These are phyloP conservation scores for Ispidina lecontei DNA, from an alignment of 2,797 vertebrate genomes.

Conservation along the genomic window DNA sequence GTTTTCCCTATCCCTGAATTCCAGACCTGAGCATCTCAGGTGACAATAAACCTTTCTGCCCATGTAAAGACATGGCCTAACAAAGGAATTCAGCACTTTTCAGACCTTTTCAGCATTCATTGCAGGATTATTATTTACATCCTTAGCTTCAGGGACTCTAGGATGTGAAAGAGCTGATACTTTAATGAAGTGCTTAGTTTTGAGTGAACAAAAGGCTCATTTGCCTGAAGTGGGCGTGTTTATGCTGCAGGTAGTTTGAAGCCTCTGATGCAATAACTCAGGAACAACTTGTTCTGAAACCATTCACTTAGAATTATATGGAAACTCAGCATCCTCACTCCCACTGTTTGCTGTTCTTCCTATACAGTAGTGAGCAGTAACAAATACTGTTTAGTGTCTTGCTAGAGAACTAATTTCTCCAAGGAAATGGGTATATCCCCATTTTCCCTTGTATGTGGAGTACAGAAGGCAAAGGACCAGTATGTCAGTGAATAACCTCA, in stretches of 20 bases:
- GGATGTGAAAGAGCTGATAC: conserved; percentile 25
- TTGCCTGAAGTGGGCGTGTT: conserved; percentile 57
- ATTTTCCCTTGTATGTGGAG: neutral
- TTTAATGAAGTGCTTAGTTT: conserved; percentile 47
- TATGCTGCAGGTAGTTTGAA: conserved; percentile 50
- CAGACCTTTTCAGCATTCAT: conserved; percentile 26
- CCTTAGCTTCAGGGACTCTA: conserved; percentile 4
- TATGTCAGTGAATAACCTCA: neutral
- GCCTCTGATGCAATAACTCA: neutral
- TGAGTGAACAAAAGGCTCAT: conserved; percentile 54
- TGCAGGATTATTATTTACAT: neutral
- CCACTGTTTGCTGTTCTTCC: neutral
- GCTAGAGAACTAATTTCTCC: neutral
- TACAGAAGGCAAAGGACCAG: neutral
- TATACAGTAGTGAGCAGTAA: neutral
- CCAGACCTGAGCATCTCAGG: neutral
- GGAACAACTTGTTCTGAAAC: conserved; percentile 53
- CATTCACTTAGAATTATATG: neutral
- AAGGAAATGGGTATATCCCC: neutral
- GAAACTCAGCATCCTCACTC: conserved; percentile 4
- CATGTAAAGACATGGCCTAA: neutral
- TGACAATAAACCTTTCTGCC: neutral
- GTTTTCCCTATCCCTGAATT: neutral
- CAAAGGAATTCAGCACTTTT: neutral
- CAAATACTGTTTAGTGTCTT: neutral